These are phyloP conservation scores for Dusona sp. DNA, from an alignment of 2,888 invertebrate genomes.

Conservation along the genomic window DNA sequence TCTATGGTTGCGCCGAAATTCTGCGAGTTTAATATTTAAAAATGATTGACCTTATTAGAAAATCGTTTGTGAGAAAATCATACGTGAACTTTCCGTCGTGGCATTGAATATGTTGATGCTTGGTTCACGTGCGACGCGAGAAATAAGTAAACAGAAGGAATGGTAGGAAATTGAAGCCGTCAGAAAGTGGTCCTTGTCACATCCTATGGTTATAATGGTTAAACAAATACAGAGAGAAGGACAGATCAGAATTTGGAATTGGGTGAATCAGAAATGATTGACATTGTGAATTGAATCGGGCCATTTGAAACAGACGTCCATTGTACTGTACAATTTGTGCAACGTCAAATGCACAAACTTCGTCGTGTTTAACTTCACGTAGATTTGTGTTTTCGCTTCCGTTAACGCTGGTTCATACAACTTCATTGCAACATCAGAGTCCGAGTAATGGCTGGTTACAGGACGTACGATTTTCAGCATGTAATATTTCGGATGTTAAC, in stretches of 20 bases:
- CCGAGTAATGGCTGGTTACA: too few species aligned
- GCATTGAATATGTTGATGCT: not conserved
- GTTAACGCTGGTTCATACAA: not conserved
- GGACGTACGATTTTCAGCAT: too few species aligned
- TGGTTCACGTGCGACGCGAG: not conserved
- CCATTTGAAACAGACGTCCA: slow-evolving; percentile 30
- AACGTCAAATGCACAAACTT: slow-evolving; percentile 37
- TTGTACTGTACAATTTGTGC: slow-evolving; percentile 30
- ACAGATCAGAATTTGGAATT: not conserved
- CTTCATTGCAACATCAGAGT: too few species aligned
- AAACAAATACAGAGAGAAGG: not conserved
- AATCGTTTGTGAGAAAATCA: too few species aligned
- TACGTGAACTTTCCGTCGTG: too few species aligned
- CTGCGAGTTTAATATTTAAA: too few species aligned
- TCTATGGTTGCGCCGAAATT: too few species aligned
- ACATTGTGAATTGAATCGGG: slow-evolving; percentile 36
- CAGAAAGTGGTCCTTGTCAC: slow-evolving; percentile 6
- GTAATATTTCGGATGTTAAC: too few species aligned
- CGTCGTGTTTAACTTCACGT: not conserved
- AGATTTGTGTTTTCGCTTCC: slow-evolving; percentile 8
- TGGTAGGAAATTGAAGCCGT: slow-evolving; percentile 46
- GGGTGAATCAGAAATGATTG: not conserved
- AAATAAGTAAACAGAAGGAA: slow-evolving; percentile 15
- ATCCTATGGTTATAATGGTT: slow-evolving; percentile 1
- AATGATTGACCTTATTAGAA: too few species aligned